Base-by-base conservation (phyloP, 30 jellyfish, hydroid and myxozoan genomes). In the Aurelia aurita region DNA sequence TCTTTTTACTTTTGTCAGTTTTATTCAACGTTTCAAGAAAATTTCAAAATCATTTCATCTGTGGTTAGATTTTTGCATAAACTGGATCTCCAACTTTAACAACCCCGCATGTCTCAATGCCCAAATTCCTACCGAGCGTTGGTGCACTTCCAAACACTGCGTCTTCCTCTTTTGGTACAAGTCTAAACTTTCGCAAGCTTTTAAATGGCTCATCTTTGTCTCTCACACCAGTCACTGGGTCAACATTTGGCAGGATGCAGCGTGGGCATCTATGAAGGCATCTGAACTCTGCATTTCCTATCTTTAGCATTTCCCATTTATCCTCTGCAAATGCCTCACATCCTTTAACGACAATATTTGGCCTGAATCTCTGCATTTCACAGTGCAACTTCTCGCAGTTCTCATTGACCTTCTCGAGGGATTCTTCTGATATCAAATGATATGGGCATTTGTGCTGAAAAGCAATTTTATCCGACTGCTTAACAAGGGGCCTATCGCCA, bases 311-410 rank as follows among this genome's bases (percentile, higher is more conserved):
- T 18, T 22, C 51, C 96, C 89, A 74, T 12, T 89, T 21, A 58
- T 86, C 96, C 69, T 86, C 96, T 15, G 79, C 85, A 75, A 86
- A 86, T 51, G 81, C 86, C 2, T 34, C 80, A 13, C 84, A 80
- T 0, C 96, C 96, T 11, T 55, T 31, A 3, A 86, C 66, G 1
- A 76, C 79, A 22, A 86, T 79, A 74, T 86, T 86, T 23, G 96
- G 90, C 25, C 96, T 79, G 28, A 86, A 86, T 1, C 96, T 79
- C 6, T 62, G 66, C 89, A 74, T 54, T 18, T 66, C 71, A 19
- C 63, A 62, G 7, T 86, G 58, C 16, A 68, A 1, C 26, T 75
- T 84, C 6, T 60, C 45, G 27, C 74, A 60, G 31, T 39, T 70
- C 31, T 49, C 61, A 45, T 86, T 65, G 18, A 86, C 39, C 9